Percentiles rank a stretch among this genome's conserved stretches.
These are phyloP conservation scores for Anhinga anhinga DNA, from an alignment of 2,113 vertebrate species.

Conservation along the genomic window DNA sequence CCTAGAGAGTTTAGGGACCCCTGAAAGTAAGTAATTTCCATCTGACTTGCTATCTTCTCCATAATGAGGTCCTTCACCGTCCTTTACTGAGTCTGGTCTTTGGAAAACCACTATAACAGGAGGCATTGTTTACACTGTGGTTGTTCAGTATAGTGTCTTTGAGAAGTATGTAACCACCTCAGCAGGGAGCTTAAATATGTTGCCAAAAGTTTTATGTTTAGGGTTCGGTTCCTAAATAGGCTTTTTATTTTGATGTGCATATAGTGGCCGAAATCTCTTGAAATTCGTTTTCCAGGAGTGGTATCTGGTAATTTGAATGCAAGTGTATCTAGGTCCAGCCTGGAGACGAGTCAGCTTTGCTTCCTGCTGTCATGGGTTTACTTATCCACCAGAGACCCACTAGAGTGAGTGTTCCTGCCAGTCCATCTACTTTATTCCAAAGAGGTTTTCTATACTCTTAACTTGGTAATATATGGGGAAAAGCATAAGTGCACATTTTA, in stretches of 20 bases:
- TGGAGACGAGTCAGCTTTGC: background rate
- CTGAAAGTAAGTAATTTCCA: background rate
- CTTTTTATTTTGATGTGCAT: background rate
- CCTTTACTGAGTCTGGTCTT: background rate
- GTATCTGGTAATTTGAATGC: background rate
- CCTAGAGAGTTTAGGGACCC: background rate
- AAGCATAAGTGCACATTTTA: background rate
- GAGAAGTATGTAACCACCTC: background rate
- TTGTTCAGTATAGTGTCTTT: background rate
- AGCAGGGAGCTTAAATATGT: background rate
- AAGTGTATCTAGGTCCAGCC: background rate
- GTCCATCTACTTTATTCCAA: background rate
- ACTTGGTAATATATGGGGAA: background rate
- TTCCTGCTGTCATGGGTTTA: background rate
- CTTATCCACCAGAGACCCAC: background rate
- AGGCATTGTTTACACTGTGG: background rate
- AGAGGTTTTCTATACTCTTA: background rate
- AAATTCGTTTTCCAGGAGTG: background rate
- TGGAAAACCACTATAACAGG: background rate
- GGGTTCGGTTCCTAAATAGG: background rate
- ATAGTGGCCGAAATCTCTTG: background rate
- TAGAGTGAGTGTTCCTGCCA: background rate
- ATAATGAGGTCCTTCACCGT: background rate
- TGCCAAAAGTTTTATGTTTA: background rate
- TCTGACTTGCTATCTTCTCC: background rate